phyloP scores from a whole-genome alignment of 2,888 invertebrate genomes.

The Litoditis marina region DNA sequence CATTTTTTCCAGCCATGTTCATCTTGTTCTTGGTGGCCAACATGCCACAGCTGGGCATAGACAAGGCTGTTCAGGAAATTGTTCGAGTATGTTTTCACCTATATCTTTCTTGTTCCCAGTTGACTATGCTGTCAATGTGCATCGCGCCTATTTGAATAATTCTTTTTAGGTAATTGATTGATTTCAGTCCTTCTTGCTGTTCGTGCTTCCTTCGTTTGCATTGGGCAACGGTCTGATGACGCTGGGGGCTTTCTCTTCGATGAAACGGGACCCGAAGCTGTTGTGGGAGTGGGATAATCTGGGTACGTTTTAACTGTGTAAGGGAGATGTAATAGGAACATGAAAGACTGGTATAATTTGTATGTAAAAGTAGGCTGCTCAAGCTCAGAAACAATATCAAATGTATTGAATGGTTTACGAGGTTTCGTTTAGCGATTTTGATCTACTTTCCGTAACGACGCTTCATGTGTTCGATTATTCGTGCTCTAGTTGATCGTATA shows the following conservation, averaged over 20 bases:
- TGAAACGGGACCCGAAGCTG: background rate
- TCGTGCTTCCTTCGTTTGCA: conserved; percentile 36
- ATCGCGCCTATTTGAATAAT: too few relatives aligned
- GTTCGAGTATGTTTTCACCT: too few relatives aligned
- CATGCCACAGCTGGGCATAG: conserved; percentile 1
- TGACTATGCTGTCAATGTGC: too few relatives aligned
- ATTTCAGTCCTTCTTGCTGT: conserved; percentile 25
- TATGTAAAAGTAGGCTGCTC: too few relatives aligned
- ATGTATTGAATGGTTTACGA: background rate
- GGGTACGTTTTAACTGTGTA: conserved; percentile 4
- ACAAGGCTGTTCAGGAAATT: too few relatives aligned
- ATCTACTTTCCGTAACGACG: too few relatives aligned
- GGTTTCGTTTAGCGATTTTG: too few relatives aligned
- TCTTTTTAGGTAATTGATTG: background rate
- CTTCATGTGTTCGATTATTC: too few relatives aligned
- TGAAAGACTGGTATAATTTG: too few relatives aligned
- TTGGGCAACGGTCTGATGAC: conserved; percentile 33
- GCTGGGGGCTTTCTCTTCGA: conserved; percentile 6
- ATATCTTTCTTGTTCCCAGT: too few relatives aligned
- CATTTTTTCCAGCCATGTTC: conserved; percentile 28
- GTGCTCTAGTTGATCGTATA: too few relatives aligned
- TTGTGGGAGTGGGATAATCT: conserved; percentile 26
- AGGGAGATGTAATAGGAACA: too few relatives aligned
- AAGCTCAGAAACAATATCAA: background rate
- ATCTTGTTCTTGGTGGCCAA: conserved; percentile 16